Evolutionary conservation across 92 coral and sea anemone genomes (phyloP), one percentile per base, ranked within the genome.

Genomic region (Hydrozoanthus gracilis): DNA sequence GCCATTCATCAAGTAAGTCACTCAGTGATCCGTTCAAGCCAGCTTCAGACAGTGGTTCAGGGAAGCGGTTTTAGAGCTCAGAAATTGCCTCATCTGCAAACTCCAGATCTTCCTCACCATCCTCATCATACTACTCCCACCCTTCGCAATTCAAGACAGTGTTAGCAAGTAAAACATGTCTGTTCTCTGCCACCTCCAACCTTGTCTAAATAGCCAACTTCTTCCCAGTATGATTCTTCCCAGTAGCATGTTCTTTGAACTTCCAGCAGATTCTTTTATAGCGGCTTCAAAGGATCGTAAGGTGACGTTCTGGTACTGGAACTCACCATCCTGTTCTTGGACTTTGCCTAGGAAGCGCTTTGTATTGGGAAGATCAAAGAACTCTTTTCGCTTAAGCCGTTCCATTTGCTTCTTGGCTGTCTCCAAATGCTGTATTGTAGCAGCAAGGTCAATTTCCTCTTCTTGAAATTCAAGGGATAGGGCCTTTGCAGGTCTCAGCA

Each of bases 181-280:
- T 47, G 72, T 73, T 92, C 83, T 92, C 92, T 69, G 92, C 94
- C 5, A 82, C 86, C 58, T 92, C 95, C 79, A 89, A 52, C 92
- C 95, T 89, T 83, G 92, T 67, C 83, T 89, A 86, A 88, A 89
- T 77, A 44, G 93, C 93, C 46, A 79, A 84, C 78, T 83, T n/a
- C n/a, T n/a, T n/a, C n/a, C n/a, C n/a, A n/a, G n/a, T n/a, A n/a
- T 89, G 49, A 92, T 86, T 68, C 86, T 15, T 13, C 77, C 88
- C 83, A 87, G 74, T 87, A 90, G 15, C 73, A 82, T 83, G 71
- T 49, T 83, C 71, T 92, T 89, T 56, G 87, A 17, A 49, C 14
- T 50, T 87, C 46, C 49, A 17, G 71, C 78, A 67, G 88, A 83
- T 27, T 79, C 89, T 84, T 88, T n/a, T n/a, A n/a, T 83, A 46